Base-by-base conservation (phyloP, 2,888 invertebrate species). In the Seira ritae region DNA sequence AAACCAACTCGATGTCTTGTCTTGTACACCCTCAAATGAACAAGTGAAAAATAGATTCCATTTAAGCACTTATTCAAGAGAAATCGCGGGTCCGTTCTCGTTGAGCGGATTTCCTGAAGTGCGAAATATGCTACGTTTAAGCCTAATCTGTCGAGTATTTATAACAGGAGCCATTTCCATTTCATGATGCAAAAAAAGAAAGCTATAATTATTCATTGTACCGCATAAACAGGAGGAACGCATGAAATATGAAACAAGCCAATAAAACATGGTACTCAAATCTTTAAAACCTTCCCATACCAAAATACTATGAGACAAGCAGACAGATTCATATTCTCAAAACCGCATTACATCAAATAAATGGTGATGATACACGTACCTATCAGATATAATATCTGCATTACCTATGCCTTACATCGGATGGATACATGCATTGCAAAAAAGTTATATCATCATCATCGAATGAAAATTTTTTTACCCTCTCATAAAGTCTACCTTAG, bases 141-240 rank as follows among this genome's bases (percentile, higher is more conserved):
- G 10, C 31, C 8, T 19, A 12, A 67, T 67, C 24, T 75, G 46
- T 1, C 20, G 31, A 17, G 20, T 76, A 75, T 75, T 75, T 75
- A 67, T 67, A 24, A 77, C 69, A 77, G 62, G 42, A 69, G 62
- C 23, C 60, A 62, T 76, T 68, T 20, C 69, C 62, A 62, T 20
- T 62, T 62, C 62, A 62, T n/a, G 12, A 55, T 62, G 22, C 22
- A 15, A 50, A 62, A 62, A 62, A 62, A 62, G 62, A 62, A 62
- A 62, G 62, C 62, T 22, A 62, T 62, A 62, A 62, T 62, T 62
- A 62, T 22, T 62, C 22, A 22, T 62, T 62, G 62, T 62, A 62
- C 22, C 12, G 22, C 22, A 62, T 22, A 20, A 55, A 3, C 3
- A 55, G 55, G 55, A 12, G 55, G 55, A 55, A 55, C 17, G 55